Evolutionary conservation across 2,113 vertebrate species (phyloP).

Genomic region (Hippocampus zosterae): DNA sequence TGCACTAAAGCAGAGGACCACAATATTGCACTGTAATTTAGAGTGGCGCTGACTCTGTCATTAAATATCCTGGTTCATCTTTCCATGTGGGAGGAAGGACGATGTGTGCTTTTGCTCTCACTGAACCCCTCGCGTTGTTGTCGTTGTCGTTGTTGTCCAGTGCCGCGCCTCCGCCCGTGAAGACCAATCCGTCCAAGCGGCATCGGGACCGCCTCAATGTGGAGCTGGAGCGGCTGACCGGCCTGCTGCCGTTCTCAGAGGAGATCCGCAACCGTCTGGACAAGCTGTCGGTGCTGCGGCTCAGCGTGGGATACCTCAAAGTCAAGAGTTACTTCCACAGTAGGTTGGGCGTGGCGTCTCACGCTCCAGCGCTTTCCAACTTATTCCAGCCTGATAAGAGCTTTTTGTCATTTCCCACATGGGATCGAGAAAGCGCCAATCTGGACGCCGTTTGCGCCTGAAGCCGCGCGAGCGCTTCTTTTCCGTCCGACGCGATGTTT

Average conservation of each 20-base stretch:
- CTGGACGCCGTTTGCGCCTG: no score
- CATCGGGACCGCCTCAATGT: slow-evolving; percentile 67
- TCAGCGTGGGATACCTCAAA: slow-evolving; percentile 71
- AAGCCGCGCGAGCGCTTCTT: no score
- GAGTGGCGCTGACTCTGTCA: background rate
- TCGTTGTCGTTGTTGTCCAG: slow-evolving; percentile 9
- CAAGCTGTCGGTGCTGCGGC: slow-evolving; percentile 69
- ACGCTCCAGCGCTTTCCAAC: background rate
- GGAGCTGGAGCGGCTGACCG: slow-evolving; percentile 65
- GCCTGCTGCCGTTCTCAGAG: slow-evolving; percentile 66
- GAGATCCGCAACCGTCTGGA: slow-evolving; percentile 64
- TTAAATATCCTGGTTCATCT: background rate
- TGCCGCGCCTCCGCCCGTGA: slow-evolving; percentile 13
- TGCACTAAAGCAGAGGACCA: background rate
- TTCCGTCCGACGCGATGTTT: no score
- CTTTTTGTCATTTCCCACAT: no score
- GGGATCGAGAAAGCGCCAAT: no score
- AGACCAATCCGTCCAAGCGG: slow-evolving; percentile 71
- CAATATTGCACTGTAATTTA: background rate
- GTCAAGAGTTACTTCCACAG: slow-evolving; percentile 65
- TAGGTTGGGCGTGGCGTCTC: slow-evolving; percentile 27
- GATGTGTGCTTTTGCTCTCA: background rate
- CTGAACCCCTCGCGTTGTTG: background rate
- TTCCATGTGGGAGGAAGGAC: background rate
- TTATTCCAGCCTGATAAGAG: no score